Evolutionary conservation across 2,888 invertebrate genomes (phyloP).

Genomic region (Icerya purchasi): DNA sequence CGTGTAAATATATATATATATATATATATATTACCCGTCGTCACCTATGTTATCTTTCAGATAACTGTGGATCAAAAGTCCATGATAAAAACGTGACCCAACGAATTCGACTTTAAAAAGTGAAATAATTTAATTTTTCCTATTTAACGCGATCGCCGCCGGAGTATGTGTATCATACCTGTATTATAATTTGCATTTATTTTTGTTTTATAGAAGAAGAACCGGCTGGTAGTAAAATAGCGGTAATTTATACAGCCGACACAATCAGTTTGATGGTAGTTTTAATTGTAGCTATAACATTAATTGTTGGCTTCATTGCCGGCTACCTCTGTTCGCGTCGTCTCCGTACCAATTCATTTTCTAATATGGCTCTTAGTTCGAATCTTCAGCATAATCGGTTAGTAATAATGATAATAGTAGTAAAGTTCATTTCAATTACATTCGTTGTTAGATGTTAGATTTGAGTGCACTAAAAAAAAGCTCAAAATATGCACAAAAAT

Average conservation of each 20-base stretch:
- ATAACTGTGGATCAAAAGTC: too few species aligned
- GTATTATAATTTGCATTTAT: too few species aligned
- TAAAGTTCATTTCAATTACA: neutral
- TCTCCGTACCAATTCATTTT: conserved; percentile 47
- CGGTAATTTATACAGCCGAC: conserved; percentile 52
- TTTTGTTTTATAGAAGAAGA: too few species aligned
- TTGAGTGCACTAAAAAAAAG: neutral
- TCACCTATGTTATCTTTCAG: too few species aligned
- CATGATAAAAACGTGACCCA: too few species aligned
- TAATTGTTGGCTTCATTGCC: conserved; percentile 61
- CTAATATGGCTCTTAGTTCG: conserved; percentile 53
- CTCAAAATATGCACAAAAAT: neutral
- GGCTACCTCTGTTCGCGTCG: conserved; percentile 63
- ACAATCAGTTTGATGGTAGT: conserved; percentile 59
- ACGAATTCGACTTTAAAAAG: too few species aligned
- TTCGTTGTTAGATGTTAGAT: neutral
- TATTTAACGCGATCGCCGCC: too few species aligned
- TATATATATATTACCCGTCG: too few species aligned
- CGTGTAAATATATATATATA: too few species aligned
- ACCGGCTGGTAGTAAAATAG: conserved; percentile 28
- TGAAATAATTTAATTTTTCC: too few species aligned
- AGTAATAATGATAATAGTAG: neutral
- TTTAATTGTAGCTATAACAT: conserved; percentile 54
- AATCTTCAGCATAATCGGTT: conserved; percentile 55
- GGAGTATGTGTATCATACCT: too few species aligned